Conservation (phyloP, 2,888 invertebrate genomes). For the Carpatolechia fugitivella region DNA sequence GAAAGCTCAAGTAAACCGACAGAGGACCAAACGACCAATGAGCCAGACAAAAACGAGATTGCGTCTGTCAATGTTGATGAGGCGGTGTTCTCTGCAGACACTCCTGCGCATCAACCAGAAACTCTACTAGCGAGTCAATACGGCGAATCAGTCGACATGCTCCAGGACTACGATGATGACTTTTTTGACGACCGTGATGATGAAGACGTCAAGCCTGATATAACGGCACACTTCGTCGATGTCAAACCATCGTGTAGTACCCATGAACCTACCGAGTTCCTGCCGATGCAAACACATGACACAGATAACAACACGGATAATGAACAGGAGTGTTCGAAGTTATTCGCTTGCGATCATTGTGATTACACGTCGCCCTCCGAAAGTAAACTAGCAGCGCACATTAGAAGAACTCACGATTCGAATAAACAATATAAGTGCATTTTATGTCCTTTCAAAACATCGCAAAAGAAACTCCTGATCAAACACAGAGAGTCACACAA, state of each 20-base stretch:
- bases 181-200: neutral
- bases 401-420: constrained; percentile 23
- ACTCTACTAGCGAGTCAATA: neutral
- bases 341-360: neutral
- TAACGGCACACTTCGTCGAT: neutral
- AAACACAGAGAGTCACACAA: constrained; percentile 41
- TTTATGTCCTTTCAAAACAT: constrained; percentile 35
- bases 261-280: neutral
- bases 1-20: too few species aligned
- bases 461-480: constrained; percentile 36
- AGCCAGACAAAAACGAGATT: too few species aligned
- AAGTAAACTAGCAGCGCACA: neutral
- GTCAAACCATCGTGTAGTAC: neutral
- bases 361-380: neutral
- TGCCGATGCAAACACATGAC: neutral
- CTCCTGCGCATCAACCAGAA: neutral
- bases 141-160: too few species aligned
- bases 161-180: too few species aligned
- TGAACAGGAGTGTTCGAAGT: neutral
- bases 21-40: too few species aligned
- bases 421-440: constrained; percentile 40
- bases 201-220: neutral
- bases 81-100: too few species aligned
- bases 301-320: neutral
- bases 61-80: too few species aligned